Conservation (phyloP, 2,888 invertebrate genomes). For the Rugalucina vietnamica region DNA sequence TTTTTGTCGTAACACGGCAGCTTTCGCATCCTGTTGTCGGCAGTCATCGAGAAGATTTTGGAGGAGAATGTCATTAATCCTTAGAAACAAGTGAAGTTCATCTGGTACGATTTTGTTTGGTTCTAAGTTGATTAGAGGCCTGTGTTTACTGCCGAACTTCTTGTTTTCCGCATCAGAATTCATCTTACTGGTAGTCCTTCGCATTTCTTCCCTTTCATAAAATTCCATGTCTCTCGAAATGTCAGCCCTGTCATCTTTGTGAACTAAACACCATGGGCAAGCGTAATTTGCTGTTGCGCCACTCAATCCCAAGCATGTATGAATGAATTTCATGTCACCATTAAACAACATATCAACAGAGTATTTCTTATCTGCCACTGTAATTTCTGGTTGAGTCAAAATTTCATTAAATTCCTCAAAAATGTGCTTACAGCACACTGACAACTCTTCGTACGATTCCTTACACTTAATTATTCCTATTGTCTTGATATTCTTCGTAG, state of each 20-base stretch:
- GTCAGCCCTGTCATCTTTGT: not conserved
- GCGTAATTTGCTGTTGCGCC: conserved; percentile 17
- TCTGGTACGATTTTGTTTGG: not conserved
- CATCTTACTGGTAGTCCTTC: not conserved
- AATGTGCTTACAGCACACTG: not conserved
- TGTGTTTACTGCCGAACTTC: not conserved
- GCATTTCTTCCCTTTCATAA: not conserved
- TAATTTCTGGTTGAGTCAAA: not conserved
- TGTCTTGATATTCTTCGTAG: not conserved
- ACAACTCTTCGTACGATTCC: not conserved
- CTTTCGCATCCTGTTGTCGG: not conserved
- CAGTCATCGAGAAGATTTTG: conserved; percentile 19
- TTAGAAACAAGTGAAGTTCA: not conserved
- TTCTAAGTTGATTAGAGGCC: not conserved
- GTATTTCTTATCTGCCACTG: not conserved
- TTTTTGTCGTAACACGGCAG: not conserved
- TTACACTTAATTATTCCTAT: not conserved
- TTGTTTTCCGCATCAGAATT: not conserved
- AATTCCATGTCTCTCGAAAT: not conserved
- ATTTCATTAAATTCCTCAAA: not conserved
- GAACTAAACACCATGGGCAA: conserved; percentile 24
- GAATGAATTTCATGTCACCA: conserved; percentile 38
- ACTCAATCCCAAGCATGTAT: conserved; percentile 14
- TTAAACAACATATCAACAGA: not conserved
- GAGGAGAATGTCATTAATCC: not conserved